A percentile compares a stretch with the other conserved stretches of the same genome.
phyloP scores from a whole-genome alignment of 2,113 vertebrate species.

The Sylvia atricapilla region DNA sequence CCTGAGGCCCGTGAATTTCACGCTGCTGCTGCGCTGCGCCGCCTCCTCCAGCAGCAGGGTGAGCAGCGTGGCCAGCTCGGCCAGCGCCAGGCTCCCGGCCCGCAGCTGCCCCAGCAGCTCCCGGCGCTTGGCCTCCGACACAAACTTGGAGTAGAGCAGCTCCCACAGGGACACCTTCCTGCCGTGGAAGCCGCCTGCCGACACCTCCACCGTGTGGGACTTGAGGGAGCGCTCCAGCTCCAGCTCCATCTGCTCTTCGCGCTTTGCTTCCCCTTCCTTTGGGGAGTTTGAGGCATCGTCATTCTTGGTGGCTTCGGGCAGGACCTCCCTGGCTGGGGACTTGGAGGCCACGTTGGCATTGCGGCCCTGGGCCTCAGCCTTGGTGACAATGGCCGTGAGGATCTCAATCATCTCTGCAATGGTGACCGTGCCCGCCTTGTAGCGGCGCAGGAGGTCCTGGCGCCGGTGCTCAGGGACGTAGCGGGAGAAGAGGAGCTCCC shows the following conservation, averaged over 20 bases:
- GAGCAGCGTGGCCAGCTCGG: neutral
- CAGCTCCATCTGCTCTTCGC: neutral
- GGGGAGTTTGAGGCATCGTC: neutral
- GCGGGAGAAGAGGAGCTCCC: constrained; percentile 87
- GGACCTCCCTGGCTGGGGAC: rapidly evolving
- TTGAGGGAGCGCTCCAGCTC: neutral
- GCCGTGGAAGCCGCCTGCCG: constrained; percentile 54
- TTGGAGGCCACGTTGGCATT: rapidly evolving
- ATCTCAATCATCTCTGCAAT: constrained; percentile 65
- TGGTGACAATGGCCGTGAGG: constrained; percentile 40
- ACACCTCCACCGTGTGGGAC: constrained; percentile 52
- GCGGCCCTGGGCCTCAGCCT: neutral
- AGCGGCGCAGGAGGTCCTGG: constrained; percentile 59
- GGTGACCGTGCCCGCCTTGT: constrained; percentile 53
- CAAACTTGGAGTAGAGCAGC: constrained; percentile 72
- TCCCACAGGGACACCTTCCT: constrained; percentile 76
- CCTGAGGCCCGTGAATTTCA: neutral
- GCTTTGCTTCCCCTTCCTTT: neutral
- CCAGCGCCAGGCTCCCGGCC: neutral
- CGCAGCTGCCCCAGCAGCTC: constrained; percentile 62
- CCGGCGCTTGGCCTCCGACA: constrained; percentile 69
- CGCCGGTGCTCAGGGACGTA: constrained; percentile 67
- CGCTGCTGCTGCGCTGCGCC: neutral
- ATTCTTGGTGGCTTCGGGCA: rapidly evolving
- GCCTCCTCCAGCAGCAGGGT: neutral